Base-by-base conservation (phyloP, 2,888 invertebrate species). In the Stenichneumon culpator region DNA sequence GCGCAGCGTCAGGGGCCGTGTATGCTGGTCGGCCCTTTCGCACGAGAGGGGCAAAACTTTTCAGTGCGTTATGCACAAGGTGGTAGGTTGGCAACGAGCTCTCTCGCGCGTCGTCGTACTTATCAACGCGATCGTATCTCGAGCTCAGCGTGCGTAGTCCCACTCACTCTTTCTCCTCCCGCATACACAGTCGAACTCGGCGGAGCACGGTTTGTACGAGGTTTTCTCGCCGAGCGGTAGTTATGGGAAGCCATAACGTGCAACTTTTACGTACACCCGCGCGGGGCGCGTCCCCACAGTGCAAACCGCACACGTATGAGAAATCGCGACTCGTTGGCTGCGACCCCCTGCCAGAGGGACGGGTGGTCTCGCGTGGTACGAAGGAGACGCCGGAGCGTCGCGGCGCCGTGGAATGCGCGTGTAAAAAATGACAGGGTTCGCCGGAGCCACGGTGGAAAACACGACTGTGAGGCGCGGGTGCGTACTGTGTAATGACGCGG, bases 401-500 rank as follows among this genome's bases (percentile, higher is more conserved):
- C 82, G 88, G 88, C 88, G 89, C 86, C 88, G 75, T 70, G 87
- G 89, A 88, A 89, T 89, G 87, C 88, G 83, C 84, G 79, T 80
- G 82, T 85, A 88, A 89, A 89, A 89, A 91, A 90, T 91, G 89
- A 91, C 88, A 88, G 90, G 91, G 87, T 91, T 90, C 32, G 50
- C 73, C 77, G 32, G n/a, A 47, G 68, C 44, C 69, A 32, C 28
- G 16, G 22, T n/a, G 52, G 19, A 63, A 83, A 79, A 69, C 73
- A 69, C 65, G 70, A 75, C 74, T 54, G 67, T 65, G 73, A 77
- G 70, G 81, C 69, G 75, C 63, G 75, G 50, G 75, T 77, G 77
- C 77, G 82, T 84, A 84, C 70, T 52, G 39, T 25, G 19, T 85
- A 85, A 85, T 82, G 82, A 85, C 75, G 67, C 39, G 67, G 22